A percentile compares a stretch with the other conserved stretches of the same genome.
Evolutionary conservation across 2,113 vertebrate species (phyloP).

Genomic region (Solenodon paradoxus): DNA sequence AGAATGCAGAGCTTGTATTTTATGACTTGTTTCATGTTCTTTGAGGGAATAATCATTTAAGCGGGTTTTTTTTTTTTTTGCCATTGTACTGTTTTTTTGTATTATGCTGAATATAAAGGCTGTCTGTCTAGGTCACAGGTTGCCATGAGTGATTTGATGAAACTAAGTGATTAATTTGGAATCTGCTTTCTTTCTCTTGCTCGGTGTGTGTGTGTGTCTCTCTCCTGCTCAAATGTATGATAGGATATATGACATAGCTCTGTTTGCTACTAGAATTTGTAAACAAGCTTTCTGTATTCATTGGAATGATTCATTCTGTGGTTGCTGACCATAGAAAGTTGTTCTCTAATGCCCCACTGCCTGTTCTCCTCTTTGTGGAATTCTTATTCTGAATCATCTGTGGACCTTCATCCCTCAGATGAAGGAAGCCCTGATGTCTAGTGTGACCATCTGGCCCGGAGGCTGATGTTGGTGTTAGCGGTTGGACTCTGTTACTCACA

Average conservation of each 20-base stretch:
- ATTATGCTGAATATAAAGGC: background rate
- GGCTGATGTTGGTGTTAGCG: background rate
- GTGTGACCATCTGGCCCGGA: background rate
- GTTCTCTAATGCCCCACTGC: background rate
- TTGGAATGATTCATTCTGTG: background rate
- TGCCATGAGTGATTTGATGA: background rate
- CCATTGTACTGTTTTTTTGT: background rate
- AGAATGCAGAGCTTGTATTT: too few species aligned
- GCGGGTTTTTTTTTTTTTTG: background rate
- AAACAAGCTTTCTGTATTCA: background rate
- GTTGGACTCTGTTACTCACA: background rate
- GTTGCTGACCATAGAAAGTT: background rate
- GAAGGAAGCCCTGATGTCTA: background rate
- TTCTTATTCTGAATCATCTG: background rate
- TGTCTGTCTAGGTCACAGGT: background rate
- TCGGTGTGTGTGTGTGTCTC: background rate
- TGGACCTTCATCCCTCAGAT: background rate
- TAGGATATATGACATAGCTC: background rate
- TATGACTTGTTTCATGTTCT: too few species aligned
- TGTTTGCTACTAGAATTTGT: background rate
- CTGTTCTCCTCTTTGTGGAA: background rate
- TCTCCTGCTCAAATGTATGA: background rate
- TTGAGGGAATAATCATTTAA: too few species aligned
- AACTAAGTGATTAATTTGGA: background rate
- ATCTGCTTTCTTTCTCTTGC: background rate